A percentile compares a stretch with the other conserved stretches of the same genome.
Conservation (phyloP, 1,140 invertebrate genomes). For the Geopemphigus sp. region DNA sequence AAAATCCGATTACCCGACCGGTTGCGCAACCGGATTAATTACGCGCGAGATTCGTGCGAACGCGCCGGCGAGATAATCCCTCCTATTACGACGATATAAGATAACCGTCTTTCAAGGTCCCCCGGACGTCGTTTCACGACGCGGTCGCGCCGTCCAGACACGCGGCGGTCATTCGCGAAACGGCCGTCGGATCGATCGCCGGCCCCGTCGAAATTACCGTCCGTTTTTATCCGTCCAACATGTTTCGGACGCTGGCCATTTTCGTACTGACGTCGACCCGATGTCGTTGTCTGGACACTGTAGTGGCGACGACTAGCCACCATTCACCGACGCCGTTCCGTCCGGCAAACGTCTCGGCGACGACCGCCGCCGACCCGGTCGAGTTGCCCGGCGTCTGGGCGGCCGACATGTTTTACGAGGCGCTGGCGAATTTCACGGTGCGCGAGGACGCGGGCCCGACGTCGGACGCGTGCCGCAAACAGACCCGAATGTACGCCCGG, state of each 20-base stretch:
- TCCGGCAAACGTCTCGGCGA: neutral
- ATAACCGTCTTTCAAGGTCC: no score
- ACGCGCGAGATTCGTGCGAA: no score
- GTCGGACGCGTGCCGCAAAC: neutral
- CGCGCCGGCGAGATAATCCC: no score
- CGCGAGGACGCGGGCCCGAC: neutral
- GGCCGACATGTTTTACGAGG: neutral
- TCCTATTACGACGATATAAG: no score
- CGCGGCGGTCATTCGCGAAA: neutral
- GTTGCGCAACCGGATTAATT: no score
- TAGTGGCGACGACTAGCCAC: neutral
- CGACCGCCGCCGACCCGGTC: neutral
- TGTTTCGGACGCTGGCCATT: neutral
- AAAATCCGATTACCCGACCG: no score
- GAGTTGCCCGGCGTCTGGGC: neutral
- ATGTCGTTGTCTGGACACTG: no score
- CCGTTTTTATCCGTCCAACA: neutral
- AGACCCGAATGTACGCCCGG: neutral
- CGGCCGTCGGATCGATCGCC: neutral
- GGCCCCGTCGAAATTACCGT: no score
- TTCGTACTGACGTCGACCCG: neutral
- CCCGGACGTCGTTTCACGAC: no score
- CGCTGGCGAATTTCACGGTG: neutral
- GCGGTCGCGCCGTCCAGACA: no score
- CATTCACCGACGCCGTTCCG: neutral